Evolutionary conservation across 2,888 invertebrate species (phyloP).

Genomic region (Conchocele bisecta): DNA sequence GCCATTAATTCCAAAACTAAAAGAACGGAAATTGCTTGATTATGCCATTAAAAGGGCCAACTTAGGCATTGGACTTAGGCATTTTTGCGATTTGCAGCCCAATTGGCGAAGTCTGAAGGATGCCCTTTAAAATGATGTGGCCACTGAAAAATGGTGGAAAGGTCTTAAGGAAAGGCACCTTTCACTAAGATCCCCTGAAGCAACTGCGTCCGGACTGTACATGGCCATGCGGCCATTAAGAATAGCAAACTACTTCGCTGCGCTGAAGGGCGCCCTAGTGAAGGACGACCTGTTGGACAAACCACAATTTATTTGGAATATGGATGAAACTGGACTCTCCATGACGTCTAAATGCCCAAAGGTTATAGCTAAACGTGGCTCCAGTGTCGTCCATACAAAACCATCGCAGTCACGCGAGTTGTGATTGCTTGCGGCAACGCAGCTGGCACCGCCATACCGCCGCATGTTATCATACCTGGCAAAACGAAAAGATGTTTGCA

Average conservation of each 20-base stretch:
- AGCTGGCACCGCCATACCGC: conserved; percentile 20
- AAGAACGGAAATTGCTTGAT: conserved; percentile 10
- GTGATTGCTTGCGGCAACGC: conserved; percentile 52
- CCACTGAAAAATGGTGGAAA: conserved; percentile 39
- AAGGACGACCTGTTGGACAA: conserved; percentile 2
- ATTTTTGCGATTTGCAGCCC: conserved; percentile 20
- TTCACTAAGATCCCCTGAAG: conserved; percentile 24
- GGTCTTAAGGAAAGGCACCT: conserved; percentile 33
- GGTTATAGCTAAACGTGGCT: conserved; percentile 15
- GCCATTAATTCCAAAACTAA: no score
- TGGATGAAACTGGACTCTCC: conserved; percentile 37
- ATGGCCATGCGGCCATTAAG: conserved; percentile 24
- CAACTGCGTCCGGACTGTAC: conserved; percentile 28
- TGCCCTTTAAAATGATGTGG: conserved; percentile 8
- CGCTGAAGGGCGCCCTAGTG: conserved; percentile 9
- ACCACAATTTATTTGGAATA: conserved; percentile 37
- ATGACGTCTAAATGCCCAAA: conserved; percentile 8
- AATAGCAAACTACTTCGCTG: conserved; percentile 3
- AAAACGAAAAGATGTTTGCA: conserved; percentile 23
- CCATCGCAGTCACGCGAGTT: conserved; percentile 11
- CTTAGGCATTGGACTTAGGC: conserved; percentile 15
- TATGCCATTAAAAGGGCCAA: conserved; percentile 18
- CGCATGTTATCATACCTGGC: conserved; percentile 46
- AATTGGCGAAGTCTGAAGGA: conserved; percentile 19
- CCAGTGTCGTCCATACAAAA: conserved; percentile 22